Evolutionary conservation across 2,113 vertebrate genomes (phyloP).

Genomic region (Tetraodon nigroviridis): DNA sequence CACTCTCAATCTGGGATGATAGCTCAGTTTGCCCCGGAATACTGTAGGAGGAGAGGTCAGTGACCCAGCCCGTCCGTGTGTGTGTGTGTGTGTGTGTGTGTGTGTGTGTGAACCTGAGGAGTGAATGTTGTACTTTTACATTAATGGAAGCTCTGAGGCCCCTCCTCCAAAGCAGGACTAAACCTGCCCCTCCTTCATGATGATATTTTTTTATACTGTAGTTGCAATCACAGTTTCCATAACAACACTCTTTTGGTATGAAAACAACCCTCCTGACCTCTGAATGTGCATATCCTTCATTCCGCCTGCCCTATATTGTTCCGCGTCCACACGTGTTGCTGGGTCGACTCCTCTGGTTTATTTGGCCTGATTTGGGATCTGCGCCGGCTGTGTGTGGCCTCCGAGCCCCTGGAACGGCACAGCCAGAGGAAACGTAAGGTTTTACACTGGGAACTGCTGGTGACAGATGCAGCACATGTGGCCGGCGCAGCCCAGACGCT

Average conservation of each 20-base stretch:
- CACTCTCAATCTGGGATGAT: conserved; percentile 59
- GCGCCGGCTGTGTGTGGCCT: conserved; percentile 81
- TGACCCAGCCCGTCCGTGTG: conserved; percentile 1
- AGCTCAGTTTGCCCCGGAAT: conserved; percentile 61
- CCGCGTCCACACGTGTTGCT: conserved; percentile 67
- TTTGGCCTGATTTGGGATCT: conserved; percentile 80
- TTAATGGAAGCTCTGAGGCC: too few relatives aligned
- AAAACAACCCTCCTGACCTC: too few relatives aligned
- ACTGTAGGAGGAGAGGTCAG: conserved; percentile 54
- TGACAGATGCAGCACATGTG: conserved; percentile 61
- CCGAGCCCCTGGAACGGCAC: conserved; percentile 71
- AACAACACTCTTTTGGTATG: too few relatives aligned
- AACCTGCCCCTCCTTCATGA: too few relatives aligned
- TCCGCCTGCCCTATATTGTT: conserved; percentile 15
- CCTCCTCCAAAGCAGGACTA: too few relatives aligned
- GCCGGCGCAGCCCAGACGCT: conserved; percentile 39
- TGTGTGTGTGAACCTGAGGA: too few relatives aligned
- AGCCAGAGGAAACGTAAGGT: conserved; percentile 76
- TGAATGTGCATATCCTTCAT: neutral
- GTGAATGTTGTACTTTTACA: too few relatives aligned
- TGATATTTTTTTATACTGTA: too few relatives aligned
- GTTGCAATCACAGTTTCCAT: too few relatives aligned
- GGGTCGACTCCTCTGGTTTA: conserved; percentile 77
- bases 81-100: too few relatives aligned
- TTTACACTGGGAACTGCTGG: conserved; percentile 62